These are phyloP conservation scores for Pogonocichla stellata DNA, from an alignment of 2,113 vertebrate species.

Conservation along the genomic window DNA sequence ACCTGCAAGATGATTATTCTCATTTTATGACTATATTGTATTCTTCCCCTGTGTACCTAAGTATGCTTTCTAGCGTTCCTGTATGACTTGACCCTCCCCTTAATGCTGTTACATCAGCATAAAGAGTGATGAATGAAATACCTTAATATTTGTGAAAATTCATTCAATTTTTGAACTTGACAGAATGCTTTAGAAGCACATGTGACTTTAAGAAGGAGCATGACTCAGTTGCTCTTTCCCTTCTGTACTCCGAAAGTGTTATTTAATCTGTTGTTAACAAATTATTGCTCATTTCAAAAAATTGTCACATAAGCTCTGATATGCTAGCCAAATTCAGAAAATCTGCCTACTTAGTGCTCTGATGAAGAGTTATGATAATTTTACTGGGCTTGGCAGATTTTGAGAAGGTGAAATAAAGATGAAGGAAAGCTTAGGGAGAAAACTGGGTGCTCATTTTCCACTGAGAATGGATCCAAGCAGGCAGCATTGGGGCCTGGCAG, in stretches of 20 bases:
- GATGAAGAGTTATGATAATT: not conserved
- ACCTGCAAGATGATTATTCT: not conserved
- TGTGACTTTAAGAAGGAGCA: fast-evolving
- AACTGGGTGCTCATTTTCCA: not conserved
- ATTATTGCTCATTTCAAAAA: not conserved
- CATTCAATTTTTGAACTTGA: not conserved
- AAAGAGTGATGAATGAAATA: not conserved
- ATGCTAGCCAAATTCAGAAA: not conserved
- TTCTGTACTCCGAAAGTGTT: not conserved
- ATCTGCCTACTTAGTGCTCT: not conserved
- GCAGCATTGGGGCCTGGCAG: not conserved
- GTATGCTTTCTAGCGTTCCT: not conserved
- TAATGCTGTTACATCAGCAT: not conserved
- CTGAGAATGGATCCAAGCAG: not conserved
- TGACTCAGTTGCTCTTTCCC: not conserved
- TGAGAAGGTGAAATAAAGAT: not conserved
- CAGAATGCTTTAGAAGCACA: not conserved
- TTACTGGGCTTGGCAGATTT: not conserved
- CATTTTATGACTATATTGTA: not conserved
- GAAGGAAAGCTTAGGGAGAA: not conserved
- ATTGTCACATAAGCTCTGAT: not conserved
- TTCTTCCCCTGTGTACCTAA: not conserved
- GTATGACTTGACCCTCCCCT: not conserved
- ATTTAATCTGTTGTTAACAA: not conserved
- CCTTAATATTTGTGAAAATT: not conserved